These are phyloP conservation scores for Rhabdophis nuchalis DNA, from an alignment of 2,797 vertebrate genomes.

Conservation along the genomic window DNA sequence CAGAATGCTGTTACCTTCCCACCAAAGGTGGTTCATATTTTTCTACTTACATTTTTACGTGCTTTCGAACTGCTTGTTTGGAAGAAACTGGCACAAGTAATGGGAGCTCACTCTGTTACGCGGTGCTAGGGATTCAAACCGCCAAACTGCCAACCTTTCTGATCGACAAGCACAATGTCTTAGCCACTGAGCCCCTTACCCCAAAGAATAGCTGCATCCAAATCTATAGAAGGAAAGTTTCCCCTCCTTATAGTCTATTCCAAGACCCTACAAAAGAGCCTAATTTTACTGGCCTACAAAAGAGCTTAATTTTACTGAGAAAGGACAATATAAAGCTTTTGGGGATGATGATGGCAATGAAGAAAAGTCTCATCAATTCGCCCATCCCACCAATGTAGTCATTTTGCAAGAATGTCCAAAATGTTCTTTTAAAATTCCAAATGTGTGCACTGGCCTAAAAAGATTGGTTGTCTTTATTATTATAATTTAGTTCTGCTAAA, in stretches of 20 bases:
- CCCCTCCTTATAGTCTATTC: not conserved
- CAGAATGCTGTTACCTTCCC: too few relatives aligned
- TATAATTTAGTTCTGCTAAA: not conserved
- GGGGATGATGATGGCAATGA: not conserved
- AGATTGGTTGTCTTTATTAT: not conserved
- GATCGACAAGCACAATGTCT: too few relatives aligned
- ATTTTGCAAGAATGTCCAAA: not conserved
- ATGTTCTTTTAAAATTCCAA: not conserved
- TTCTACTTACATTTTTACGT: too few relatives aligned
- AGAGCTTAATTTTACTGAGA: not conserved
- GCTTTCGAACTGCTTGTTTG: too few relatives aligned
- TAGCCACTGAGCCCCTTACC: too few relatives aligned
- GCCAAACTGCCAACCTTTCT: too few relatives aligned
- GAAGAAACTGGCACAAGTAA: too few relatives aligned
- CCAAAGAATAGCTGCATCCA: not conserved
- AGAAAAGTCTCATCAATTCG: not conserved
- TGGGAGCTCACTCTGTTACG: too few relatives aligned
- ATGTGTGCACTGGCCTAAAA: not conserved
- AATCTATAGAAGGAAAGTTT: not conserved
- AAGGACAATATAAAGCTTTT: not conserved
- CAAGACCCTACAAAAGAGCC: not conserved
- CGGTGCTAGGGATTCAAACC: too few relatives aligned
- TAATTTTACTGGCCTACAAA: not conserved
- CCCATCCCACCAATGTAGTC: not conserved
- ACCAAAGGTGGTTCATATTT: too few relatives aligned